Evolutionary conservation across 2,888 invertebrate genomes (phyloP).

Genomic region (Megalurothrips usitatus): DNA sequence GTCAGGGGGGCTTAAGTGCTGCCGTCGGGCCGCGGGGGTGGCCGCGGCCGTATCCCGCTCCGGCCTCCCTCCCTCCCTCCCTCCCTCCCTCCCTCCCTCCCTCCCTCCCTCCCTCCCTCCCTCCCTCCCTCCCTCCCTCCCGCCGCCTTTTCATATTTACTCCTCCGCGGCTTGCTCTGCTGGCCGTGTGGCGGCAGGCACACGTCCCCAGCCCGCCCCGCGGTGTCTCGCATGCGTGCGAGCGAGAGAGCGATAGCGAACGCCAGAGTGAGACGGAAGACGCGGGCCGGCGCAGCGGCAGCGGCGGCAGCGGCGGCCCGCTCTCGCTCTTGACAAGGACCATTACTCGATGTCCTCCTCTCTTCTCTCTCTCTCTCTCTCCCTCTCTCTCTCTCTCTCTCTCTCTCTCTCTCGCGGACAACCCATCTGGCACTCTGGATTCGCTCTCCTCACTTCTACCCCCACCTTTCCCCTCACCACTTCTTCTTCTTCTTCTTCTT

Average conservation of each 20-base stretch:
- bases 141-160: no score
- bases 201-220: no score
- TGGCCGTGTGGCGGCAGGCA: no score
- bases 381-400: neutral
- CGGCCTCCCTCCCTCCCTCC: no score
- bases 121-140: neutral
- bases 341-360: constrained; percentile 14
- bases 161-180: no score
- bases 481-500: neutral
- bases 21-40: no score
- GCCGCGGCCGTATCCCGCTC: no score
- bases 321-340: constrained; percentile 8
- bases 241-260: neutral
- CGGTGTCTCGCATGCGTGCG: no score
- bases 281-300: neutral
- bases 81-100: no score
- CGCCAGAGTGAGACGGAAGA: neutral
- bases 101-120: no score
- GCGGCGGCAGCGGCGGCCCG: neutral
- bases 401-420: neutral
- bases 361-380: neutral
- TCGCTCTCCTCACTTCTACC: neutral
- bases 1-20: no score
- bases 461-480: neutral
- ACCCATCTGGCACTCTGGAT: constrained; percentile 8